Evolutionary conservation across 2,888 invertebrate genomes (phyloP).

Genomic region (Dasypolia templi): DNA sequence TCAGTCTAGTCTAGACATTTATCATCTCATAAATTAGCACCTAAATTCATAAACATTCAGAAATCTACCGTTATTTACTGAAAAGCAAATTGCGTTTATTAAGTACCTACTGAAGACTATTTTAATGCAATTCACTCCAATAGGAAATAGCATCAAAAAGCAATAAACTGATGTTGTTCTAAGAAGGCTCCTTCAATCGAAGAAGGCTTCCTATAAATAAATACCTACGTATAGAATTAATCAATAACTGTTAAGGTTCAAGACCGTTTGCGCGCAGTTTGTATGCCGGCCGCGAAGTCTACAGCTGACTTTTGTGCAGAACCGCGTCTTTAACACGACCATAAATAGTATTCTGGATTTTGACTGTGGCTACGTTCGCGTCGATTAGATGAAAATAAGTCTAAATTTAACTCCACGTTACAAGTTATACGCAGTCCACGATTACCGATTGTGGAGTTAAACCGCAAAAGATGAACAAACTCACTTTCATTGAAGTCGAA

Average conservation of each 20-base stretch:
- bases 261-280: constrained; percentile 56
- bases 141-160: not conserved
- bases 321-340: constrained; percentile 20
- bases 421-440: not conserved
- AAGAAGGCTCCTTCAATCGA: not conserved
- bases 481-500: not conserved
- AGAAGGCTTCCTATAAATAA: constrained; percentile 20
- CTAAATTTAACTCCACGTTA: not conserved
- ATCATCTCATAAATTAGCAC: not conserved
- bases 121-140: not conserved
- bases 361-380: no score
- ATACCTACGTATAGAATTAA: constrained; percentile 31
- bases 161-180: not conserved
- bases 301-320: constrained; percentile 47
- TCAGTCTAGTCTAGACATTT: not conserved
- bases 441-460: not conserved
- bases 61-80: not conserved
- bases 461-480: constrained; percentile 5
- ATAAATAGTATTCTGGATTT: constrained; percentile 1
- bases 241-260: constrained; percentile 56
- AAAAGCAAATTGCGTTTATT: not conserved
- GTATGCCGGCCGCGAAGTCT: constrained; percentile 41
- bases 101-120: no score
- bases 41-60: not conserved
- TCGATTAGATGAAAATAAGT: not conserved